A percentile compares a stretch with the other conserved stretches of the same genome.
phyloP scores from a whole-genome alignment of 2,797 vertebrate species.

The Garrulus glandarius region DNA sequence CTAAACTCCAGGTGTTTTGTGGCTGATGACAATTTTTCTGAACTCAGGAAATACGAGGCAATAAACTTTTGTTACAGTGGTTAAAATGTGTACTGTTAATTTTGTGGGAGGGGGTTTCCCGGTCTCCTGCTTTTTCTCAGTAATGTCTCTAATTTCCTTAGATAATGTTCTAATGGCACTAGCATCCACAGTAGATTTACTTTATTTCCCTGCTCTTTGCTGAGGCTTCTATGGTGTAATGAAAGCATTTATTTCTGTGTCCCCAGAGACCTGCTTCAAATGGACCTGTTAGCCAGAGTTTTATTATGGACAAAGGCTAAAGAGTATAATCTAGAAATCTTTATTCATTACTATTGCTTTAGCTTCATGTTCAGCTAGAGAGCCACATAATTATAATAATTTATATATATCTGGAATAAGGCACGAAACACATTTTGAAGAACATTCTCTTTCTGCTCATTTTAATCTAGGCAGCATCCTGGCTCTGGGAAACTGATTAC shows the following conservation, averaged over 20 bases:
- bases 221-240: background rate
- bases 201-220: constrained; percentile 25
- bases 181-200: constrained; percentile 19
- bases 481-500: background rate
- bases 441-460: background rate
- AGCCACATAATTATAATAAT: constrained; percentile 3
- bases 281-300: background rate
- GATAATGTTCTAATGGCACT: constrained; percentile 2
- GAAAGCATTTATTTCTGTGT: constrained; percentile 21
- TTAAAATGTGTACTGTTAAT: constrained; percentile 29
- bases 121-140: background rate
- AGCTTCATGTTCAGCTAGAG: background rate
- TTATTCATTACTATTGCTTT: constrained; percentile 8
- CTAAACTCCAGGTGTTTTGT: constrained; percentile 53
- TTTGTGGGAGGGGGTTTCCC: background rate
- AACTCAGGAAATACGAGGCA: constrained; percentile 26
- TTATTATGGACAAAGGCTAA: constrained; percentile 52
- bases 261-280: constrained; percentile 4
- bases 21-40: constrained; percentile 20
- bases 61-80: background rate
- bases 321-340: constrained; percentile 9
- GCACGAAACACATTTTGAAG: background rate
- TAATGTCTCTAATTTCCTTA: constrained; percentile 29
- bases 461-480: background rate
- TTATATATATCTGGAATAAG: background rate